Evolutionary conservation across 2,113 vertebrate genomes (phyloP).

Genomic region (Oryzias curvinotus): DNA sequence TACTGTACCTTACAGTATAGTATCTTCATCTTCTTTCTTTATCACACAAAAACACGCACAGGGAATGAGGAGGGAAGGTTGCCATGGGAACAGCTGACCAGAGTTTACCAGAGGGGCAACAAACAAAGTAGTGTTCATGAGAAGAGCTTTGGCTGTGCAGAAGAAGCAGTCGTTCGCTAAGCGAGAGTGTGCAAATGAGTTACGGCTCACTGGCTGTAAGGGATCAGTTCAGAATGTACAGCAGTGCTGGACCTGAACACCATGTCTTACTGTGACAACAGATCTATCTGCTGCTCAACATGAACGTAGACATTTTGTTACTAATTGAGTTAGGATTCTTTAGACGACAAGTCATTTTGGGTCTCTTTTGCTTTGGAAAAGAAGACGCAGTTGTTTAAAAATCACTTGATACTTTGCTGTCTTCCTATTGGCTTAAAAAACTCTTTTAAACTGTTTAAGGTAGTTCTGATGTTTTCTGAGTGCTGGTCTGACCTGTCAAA

Average conservation of each 20-base stretch:
- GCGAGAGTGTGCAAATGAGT: constrained; percentile 26
- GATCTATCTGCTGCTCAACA: no score
- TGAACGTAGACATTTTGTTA: no score
- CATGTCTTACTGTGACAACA: no score
- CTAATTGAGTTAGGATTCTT: background rate
- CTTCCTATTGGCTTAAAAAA: no score
- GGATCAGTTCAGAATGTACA: constrained; percentile 1
- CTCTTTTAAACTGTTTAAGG: no score
- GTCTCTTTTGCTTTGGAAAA: no score
- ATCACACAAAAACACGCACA: constrained; percentile 41
- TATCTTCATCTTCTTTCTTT: constrained; percentile 19
- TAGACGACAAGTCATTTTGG: no score
- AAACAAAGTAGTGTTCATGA: constrained; percentile 79
- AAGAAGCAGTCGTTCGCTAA: constrained; percentile 39
- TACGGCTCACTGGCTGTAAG: constrained; percentile 17
- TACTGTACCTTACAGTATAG: constrained; percentile 12
- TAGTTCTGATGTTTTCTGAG: no score
- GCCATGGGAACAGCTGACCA: constrained; percentile 80
- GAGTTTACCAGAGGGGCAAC: constrained; percentile 81
- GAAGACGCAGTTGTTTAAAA: no score
- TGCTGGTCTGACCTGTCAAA: no score
- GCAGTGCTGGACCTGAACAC: no score
- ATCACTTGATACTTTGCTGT: no score
- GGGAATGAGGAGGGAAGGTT: constrained; percentile 69
- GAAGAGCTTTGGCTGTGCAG: constrained; percentile 62